Evolutionary conservation across 2,888 invertebrate species (phyloP).

Genomic region (Diarsia dahlii): DNA sequence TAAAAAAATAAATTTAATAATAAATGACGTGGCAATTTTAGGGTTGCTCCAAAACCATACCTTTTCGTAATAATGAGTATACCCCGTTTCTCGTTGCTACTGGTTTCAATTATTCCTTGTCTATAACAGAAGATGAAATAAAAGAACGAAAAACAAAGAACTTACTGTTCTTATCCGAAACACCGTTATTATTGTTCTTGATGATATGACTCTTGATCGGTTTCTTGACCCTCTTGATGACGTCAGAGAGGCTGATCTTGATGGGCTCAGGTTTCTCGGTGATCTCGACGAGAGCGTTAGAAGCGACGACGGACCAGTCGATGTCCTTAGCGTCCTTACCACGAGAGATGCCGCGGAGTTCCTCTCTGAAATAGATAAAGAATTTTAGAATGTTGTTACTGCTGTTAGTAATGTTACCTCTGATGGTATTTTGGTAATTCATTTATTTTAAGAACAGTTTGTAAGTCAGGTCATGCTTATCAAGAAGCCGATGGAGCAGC

Average conservation of each 20-base stretch:
- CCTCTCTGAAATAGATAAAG: constrained; percentile 91
- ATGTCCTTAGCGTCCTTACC: constrained; percentile 96
- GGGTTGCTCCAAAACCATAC: too few species aligned
- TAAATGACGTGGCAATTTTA: neutral
- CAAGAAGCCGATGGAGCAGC: neutral
- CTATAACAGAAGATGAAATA: neutral
- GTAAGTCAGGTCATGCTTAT: neutral
- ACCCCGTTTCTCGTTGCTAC: neutral
- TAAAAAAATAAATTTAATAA: neutral
- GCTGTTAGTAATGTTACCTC: neutral
- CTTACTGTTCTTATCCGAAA: constrained; percentile 92
- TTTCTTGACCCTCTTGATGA: constrained; percentile 93
- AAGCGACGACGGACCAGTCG: constrained; percentile 95
- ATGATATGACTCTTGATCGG: constrained; percentile 91
- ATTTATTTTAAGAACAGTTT: neutral
- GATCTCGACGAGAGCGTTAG: constrained; percentile 89
- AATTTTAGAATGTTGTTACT: neutral
- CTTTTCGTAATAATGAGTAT: too few species aligned
- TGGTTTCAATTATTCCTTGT: neutral
- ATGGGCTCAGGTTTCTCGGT: constrained; percentile 94
- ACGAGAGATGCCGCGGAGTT: constrained; percentile 95
- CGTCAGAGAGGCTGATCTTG: constrained; percentile 94
- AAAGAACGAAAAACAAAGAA: constrained; percentile 40
- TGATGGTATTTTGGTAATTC: neutral
- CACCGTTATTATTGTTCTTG: constrained; percentile 87